Percentiles rank a stretch among this genome's conserved stretches.
Evolutionary conservation across 2,797 vertebrate species (phyloP).

Genomic region (Anabas testudineus): DNA sequence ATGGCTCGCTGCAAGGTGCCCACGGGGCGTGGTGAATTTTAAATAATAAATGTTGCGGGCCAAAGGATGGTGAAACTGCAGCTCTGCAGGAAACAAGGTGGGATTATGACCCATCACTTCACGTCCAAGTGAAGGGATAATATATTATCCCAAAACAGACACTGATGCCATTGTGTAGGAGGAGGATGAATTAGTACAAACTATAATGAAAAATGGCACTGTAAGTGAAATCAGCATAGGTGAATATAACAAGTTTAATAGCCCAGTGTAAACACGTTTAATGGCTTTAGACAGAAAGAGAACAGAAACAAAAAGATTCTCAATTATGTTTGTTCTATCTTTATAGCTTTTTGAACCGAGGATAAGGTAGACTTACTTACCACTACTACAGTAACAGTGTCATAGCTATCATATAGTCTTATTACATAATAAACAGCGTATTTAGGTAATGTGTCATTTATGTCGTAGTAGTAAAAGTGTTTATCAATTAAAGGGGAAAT

Average conservation of each 20-base stretch:
- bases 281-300: background rate
- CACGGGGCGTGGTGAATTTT: conserved; percentile 9
- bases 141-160: background rate
- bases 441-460: background rate
- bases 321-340: background rate
- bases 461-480: background rate
- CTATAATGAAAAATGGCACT: background rate
- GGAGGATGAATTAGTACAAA: background rate
- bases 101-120: background rate
- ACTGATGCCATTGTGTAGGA: background rate
- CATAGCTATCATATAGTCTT: background rate
- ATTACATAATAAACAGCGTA: background rate
- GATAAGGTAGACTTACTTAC: too few relatives aligned
- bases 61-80: background rate
- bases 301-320: background rate
- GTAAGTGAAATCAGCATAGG: background rate
- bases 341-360: background rate
- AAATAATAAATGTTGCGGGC: conserved; percentile 6
- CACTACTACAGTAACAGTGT: too few relatives aligned
- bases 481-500: background rate
- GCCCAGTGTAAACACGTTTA: background rate
- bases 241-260: background rate
- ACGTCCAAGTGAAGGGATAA: background rate
- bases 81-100: background rate
- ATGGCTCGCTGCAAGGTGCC: background rate